Conservation (phyloP, 2,797 vertebrate species). For the Sebastes wilsoni region DNA sequence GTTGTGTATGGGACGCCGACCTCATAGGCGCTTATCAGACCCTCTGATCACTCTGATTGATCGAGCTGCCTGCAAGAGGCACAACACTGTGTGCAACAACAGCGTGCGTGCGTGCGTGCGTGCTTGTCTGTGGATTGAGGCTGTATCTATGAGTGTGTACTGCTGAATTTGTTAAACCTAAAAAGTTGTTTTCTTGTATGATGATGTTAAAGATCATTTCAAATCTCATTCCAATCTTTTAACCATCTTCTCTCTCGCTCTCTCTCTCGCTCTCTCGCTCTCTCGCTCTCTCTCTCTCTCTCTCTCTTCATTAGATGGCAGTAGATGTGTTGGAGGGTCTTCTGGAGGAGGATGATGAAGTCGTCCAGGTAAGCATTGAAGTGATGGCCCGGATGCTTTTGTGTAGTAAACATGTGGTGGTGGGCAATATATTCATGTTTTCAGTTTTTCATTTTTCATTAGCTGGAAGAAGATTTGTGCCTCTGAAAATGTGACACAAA, state of each 20-base stretch:
- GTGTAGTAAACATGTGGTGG: background rate
- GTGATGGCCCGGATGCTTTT: background rate
- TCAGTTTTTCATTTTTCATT: background rate
- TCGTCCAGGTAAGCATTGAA: conserved; percentile 83
- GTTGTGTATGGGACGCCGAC: conserved; percentile 40
- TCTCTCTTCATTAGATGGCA: conserved; percentile 69
- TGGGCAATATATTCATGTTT: background rate
- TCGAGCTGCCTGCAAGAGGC: conserved; percentile 38
- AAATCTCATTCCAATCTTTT: background rate
- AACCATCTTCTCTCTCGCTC: background rate
- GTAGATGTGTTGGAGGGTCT: conserved; percentile 85
- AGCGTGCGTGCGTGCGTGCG: background rate
- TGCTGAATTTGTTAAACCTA: background rate
- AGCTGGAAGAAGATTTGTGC: background rate
- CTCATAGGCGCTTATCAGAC: conserved; percentile 60
- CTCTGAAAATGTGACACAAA: background rate
- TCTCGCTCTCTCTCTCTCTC: background rate
- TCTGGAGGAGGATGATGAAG: conserved; percentile 87
- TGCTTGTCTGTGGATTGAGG: background rate
- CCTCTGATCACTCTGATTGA: conserved; percentile 64
- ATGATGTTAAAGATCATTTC: background rate
- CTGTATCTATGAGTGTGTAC: background rate
- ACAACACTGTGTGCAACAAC: conserved; percentile 6
- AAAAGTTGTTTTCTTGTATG: background rate
- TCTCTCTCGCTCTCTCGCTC: too few relatives aligned